These are phyloP conservation scores for Drosophila athabasca DNA, from an alignment of 1,140 invertebrate genomes.

Conservation along the genomic window DNA sequence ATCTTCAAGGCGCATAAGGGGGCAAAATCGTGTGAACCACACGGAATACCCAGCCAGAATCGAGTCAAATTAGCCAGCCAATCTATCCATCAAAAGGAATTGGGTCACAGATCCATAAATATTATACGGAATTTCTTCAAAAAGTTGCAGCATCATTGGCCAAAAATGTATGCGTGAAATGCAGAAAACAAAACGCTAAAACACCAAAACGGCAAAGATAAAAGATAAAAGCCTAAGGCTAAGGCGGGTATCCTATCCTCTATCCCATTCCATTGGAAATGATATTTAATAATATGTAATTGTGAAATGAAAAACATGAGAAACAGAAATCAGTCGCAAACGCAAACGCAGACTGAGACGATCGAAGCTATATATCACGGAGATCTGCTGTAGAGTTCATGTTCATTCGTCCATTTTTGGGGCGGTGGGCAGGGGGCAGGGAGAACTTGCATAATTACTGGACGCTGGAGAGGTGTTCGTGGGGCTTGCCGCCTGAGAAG, in stretches of 20 bases:
- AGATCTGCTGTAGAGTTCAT: constrained; percentile 8
- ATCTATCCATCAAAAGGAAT: constrained; percentile 12
- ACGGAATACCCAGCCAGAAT: not conserved
- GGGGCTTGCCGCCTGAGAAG: constrained; percentile 12
- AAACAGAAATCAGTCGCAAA: constrained; percentile 42
- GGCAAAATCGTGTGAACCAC: constrained; percentile 54
- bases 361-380: constrained; percentile 29
- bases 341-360: not conserved
- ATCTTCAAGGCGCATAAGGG: not conserved
- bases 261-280: constrained; percentile 51
- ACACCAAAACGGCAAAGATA: too few species aligned
- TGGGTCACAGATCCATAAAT: constrained; percentile 35
- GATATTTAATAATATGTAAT: constrained; percentile 77
- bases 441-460: constrained; percentile 63
- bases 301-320: constrained; percentile 69
- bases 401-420: too few species aligned
- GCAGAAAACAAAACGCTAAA: constrained; percentile 63
- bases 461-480: constrained; percentile 17
- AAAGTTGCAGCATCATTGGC: constrained; percentile 70
- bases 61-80: constrained; percentile 49
- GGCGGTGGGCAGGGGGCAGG: constrained; percentile 4
- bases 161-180: constrained; percentile 64
- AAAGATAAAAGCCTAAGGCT: constrained; percentile 27
- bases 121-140: constrained; percentile 24
- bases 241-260: constrained; percentile 21